Evolutionary conservation across 2,797 vertebrate species (phyloP), one percentile per base, ranked within the genome.

Genomic region (Choloepus didactylus): DNA sequence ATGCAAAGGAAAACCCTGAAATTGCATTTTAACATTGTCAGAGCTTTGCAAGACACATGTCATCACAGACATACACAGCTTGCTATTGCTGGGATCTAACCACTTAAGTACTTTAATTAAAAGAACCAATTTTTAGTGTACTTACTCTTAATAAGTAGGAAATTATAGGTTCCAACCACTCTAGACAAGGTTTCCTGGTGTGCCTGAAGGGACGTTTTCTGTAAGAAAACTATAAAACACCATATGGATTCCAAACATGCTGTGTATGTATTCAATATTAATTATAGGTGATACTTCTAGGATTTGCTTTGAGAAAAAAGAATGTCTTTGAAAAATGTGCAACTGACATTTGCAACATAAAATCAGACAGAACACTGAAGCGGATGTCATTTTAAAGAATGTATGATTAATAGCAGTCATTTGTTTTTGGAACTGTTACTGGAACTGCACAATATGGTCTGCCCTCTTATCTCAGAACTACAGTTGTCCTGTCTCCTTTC

Each of bases 11-110:
- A 5, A 27, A 85, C n/a, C 49, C 93, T 91, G 70, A 97, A 94
- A 95, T 81, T 93, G 21, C 18, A 86, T 82, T 82, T 85, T 81
- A 93, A 56, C 62, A 80, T 46, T 79, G 49, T 54, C 83, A 94
- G 92, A 84, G 89, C 44, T 90, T 82, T 90, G 82, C 83, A 84
- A 35, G 75, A 75, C 18, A 59, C 18, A 80, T 27, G 56, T 6
- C 19, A 77, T 79, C 73, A 77, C 6, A 66, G 49, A 93, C 29
- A 93, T 60, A 35, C 2, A 90, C 35, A 51, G 87, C 92, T 27
- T 89, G n/a, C 64, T 93, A 76, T 49, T 54, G 75, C 92, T 66
- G 67, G 56, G 14, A 96, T 76, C 49, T 51, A 96, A 95, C 75
- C n/a, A 75, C 0, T 18, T 79, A 70, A 66, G 62, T 70, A 77